Evolutionary conservation across 2,797 vertebrate species (phyloP).

Genomic region (Hydrocynus forskahlii): DNA sequence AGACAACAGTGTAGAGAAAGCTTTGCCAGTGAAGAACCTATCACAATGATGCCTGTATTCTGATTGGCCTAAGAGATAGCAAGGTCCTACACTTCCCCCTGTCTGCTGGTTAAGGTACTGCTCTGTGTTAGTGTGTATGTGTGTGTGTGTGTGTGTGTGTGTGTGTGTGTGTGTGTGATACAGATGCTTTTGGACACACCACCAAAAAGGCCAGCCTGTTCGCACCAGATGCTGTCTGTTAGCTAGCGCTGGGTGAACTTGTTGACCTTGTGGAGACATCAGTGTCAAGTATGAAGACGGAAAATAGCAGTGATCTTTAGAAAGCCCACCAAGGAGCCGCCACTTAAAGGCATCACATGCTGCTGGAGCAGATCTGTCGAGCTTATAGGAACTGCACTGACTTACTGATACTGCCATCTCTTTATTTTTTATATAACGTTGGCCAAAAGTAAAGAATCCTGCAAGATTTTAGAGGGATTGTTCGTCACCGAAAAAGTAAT

Average conservation of each 20-base stretch:
- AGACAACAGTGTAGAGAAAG: conserved; percentile 72
- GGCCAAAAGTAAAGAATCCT: too few species aligned
- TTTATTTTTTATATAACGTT: neutral
- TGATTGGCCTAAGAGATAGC: conserved; percentile 67
- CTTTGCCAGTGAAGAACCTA: conserved; percentile 73
- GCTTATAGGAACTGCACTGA: neutral
- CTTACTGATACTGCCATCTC: neutral
- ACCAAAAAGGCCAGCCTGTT: conserved; percentile 73
- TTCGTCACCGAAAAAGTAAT: too few species aligned
- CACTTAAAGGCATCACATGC: neutral
- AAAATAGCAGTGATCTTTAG: neutral
- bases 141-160: conserved; percentile 56
- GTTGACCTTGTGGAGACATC: conserved; percentile 72
- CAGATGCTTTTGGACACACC: conserved; percentile 78
- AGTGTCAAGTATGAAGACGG: conserved; percentile 49
- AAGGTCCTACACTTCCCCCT: conserved; percentile 76
- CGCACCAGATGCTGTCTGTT: conserved; percentile 78
- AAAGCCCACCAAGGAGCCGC: neutral
- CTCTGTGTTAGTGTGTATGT: conserved; percentile 49
- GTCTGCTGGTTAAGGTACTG: conserved; percentile 61
- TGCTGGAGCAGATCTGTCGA: neutral
- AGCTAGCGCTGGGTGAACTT: conserved; percentile 67
- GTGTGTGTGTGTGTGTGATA: conserved; percentile 62
- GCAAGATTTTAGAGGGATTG: neutral
- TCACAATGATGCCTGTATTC: conserved; percentile 68